These are phyloP conservation scores for Drosophila nikananu DNA, from an alignment of 1,140 invertebrate species.

Conservation along the genomic window DNA sequence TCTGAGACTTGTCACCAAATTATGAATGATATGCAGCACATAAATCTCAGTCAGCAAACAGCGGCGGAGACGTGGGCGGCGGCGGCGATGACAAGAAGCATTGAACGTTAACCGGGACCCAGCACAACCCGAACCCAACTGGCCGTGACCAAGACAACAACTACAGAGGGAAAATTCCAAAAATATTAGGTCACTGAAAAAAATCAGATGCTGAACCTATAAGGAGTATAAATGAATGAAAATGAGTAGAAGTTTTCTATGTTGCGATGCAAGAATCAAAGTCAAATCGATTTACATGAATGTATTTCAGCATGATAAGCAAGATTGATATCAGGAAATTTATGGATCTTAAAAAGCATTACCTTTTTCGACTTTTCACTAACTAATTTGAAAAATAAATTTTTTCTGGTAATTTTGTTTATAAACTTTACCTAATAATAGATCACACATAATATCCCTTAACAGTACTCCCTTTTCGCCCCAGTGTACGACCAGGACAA, in stretches of 20 bases:
- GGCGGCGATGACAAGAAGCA: conserved; percentile 44
- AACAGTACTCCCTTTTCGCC: not conserved
- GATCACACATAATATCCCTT: fast-evolving
- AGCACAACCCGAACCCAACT: conserved; percentile 46
- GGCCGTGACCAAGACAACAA: conserved; percentile 40
- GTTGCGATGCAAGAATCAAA: not conserved
- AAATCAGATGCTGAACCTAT: not conserved
- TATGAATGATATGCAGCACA: conserved; percentile 83
- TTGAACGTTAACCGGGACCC: conserved; percentile 51
- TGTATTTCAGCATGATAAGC: too few relatives aligned
- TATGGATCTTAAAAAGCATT: too few relatives aligned
- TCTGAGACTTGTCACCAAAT: conserved; percentile 83
- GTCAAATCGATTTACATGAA: not conserved
- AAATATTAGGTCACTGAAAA: not conserved
- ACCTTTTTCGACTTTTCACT: not conserved
- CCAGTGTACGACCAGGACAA: conserved; percentile 16
- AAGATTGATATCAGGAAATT: too few relatives aligned
- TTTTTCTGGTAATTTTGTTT: not conserved
- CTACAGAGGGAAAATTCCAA: conserved; percentile 23
- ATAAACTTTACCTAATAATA: too few relatives aligned
- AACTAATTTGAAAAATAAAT: not conserved
- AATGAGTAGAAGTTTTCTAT: not conserved
- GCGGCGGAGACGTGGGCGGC: conserved; percentile 48
- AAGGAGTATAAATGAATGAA: not conserved
- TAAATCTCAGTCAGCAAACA: conserved; percentile 83